Percentiles rank a stretch among this genome's conserved stretches.
phyloP scores from a whole-genome alignment of 2,888 invertebrate genomes.

The Tenthredo distinguenda region DNA sequence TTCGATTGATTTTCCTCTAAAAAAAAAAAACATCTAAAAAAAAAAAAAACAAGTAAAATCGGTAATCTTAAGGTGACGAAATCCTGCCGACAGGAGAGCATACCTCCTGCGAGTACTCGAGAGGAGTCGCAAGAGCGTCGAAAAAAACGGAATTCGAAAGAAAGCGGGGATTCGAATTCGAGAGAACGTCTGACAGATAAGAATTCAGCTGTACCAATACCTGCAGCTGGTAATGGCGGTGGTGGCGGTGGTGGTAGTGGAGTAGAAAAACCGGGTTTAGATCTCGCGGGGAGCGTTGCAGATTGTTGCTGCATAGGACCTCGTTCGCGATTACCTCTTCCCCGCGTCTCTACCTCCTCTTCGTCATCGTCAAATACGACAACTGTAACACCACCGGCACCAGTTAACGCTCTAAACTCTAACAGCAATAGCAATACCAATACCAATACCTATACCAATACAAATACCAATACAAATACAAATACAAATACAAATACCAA shows the following conservation, averaged over 20 bases:
- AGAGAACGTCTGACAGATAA: constrained; percentile 68
- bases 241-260: constrained; percentile 60
- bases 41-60: constrained; percentile 24
- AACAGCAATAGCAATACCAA: constrained; percentile 53
- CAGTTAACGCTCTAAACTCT: not conserved
- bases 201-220: constrained; percentile 56
- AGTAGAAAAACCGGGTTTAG: constrained; percentile 55
- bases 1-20: not conserved
- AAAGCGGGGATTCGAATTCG: constrained; percentile 63
- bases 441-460: constrained; percentile 40
- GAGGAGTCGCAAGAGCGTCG: constrained; percentile 64
- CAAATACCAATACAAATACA: not conserved
- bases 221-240: constrained; percentile 54
- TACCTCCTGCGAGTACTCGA: constrained; percentile 66
- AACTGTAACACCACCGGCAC: not conserved
- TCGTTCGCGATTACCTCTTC: constrained; percentile 71
- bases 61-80: constrained; percentile 43
- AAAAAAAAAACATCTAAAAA: not conserved
- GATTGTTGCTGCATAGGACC: constrained; percentile 75
- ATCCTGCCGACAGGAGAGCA: constrained; percentile 66
- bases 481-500: constrained; percentile 53
- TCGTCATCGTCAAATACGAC: not conserved
- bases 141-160: constrained; percentile 64
- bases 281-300: constrained; percentile 66
- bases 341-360: constrained; percentile 62